Conservation (phyloP, 1,140 invertebrate species). For the Ctenoplectra terminalis region DNA sequence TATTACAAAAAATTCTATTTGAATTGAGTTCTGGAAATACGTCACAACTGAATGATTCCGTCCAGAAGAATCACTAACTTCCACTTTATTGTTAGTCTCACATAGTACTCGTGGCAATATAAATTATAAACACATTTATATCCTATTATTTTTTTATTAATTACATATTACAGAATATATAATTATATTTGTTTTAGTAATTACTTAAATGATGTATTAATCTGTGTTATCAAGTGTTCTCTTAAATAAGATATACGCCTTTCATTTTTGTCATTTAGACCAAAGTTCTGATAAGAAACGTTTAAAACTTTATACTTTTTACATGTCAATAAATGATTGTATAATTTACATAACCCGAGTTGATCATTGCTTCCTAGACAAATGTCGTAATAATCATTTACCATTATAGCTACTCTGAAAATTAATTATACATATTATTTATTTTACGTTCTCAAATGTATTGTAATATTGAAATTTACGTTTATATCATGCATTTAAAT, state of each 20-base stretch:
- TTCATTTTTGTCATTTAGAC: constrained; percentile 87
- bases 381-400: constrained; percentile 86
- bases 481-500: not conserved
- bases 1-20: no score
- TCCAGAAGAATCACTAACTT: no score
- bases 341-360: constrained; percentile 83
- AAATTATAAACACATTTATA: not conserved
- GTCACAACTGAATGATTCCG: no score
- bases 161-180: not conserved
- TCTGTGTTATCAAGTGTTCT: constrained; percentile 71
- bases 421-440: constrained; percentile 19
- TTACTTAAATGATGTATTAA: constrained; percentile 59
- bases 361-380: constrained; percentile 83
- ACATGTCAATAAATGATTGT: constrained; percentile 82
- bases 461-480: not conserved
- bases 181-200: constrained; percentile 36
- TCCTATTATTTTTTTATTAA: constrained; percentile 4
- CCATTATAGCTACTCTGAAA: constrained; percentile 85
- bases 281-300: constrained; percentile 89
- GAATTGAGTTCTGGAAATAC: no score
- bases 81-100: no score
- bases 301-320: constrained; percentile 87
- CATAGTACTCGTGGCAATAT: no score
- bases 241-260: constrained; percentile 89
- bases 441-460: not conserved